These are phyloP conservation scores for Ardeotis arabs DNA, from an alignment of 2,113 vertebrate genomes.

Conservation along the genomic window DNA sequence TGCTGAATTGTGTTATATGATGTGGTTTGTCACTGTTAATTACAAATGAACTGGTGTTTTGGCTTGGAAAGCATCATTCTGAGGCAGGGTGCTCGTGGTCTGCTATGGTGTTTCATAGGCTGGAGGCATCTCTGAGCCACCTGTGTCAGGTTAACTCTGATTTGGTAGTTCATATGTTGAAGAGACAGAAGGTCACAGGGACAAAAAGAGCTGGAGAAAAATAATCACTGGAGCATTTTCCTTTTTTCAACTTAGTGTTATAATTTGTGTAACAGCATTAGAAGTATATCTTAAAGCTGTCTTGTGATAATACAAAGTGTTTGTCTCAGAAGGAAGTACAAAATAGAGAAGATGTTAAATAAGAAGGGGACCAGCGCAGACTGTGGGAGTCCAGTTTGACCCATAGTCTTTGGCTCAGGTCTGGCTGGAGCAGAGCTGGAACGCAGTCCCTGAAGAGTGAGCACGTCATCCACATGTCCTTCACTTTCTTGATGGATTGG, in stretches of 20 bases:
- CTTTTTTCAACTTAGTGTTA: background rate
- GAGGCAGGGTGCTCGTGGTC: background rate
- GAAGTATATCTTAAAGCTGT: background rate
- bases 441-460: accelerated
- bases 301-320: background rate
- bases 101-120: background rate
- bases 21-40: background rate
- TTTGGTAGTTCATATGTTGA: background rate
- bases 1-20: background rate
- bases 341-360: background rate
- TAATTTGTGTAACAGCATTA: background rate
- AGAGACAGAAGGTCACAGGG: background rate
- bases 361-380: background rate
- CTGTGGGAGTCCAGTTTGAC: background rate
- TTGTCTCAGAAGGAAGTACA: background rate
- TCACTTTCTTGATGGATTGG: background rate
- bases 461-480: background rate
- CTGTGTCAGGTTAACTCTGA: background rate
- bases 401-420: background rate
- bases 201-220: background rate
- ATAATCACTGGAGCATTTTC: background rate
- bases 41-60: background rate
- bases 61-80: background rate
- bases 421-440: background rate
- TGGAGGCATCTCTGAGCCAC: background rate